Evolutionary conservation across 2,113 vertebrate genomes (phyloP), one percentile per base, ranked within the genome.

Genomic region (Indicator indicator): DNA sequence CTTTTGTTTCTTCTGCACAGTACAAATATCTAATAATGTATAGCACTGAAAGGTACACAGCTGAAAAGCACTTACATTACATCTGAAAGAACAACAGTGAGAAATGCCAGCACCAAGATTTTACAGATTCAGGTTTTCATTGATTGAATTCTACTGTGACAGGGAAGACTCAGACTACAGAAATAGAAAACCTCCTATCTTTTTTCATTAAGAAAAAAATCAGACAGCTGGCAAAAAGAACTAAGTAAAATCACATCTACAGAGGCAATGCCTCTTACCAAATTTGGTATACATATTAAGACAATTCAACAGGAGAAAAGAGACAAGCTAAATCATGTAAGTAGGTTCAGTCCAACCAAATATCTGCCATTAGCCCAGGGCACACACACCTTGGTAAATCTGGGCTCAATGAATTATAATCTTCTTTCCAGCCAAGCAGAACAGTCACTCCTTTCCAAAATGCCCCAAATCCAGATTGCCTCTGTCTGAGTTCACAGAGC

Each of bases 1-100:
- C 68, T 92, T 83, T 71, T 64, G 33, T 71, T 91, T 86, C 50
- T 68, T 84, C 13, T 78, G 26, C 36, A 73, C n/a, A 68, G 32
- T 56, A 84, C 21, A 92, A 93, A 77, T 65, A 92, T 44, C 20
- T 75, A 83, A 88, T 62, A 75, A 81, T 72, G 88, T 69, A 78
- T 21, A 28, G 20, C 15, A 62, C 1, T 65, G 38, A 91, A 90
- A 71, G 21, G 40, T 56, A 54, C 18, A 86, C n/a, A 72, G 56
- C 19, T 11, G 5, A 94, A 70, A 46, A 86, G 81, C 9, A 38
- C 5, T 65, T 89, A 74, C 77, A 50, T 60, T 63, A 77, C 32
- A 82, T 80, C 73, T 18, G 87, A 90, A 78, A 24, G 1, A 76
- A 82, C 21, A 73, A 28, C 9, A 88, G 32, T 52, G 23, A 52